Percentiles rank a stretch among this genome's conserved stretches.
These are phyloP conservation scores for Andrena praecox DNA, from an alignment of 2,888 invertebrate genomes.

Conservation along the genomic window DNA sequence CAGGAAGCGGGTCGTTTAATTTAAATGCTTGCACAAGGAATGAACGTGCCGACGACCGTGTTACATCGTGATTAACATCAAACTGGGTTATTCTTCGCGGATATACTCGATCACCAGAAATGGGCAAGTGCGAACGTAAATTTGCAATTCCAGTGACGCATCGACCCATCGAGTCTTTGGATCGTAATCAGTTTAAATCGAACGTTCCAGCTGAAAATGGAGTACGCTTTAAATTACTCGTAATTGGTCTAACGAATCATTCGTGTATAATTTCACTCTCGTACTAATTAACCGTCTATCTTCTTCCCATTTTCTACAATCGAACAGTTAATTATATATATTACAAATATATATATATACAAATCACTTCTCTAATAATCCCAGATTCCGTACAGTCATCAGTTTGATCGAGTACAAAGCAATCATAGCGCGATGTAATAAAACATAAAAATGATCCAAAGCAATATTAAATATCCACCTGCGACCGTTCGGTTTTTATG, in stretches of 20 bases:
- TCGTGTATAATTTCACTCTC: no score
- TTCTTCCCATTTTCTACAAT: no score
- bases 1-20: constrained; percentile 48
- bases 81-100: constrained; percentile 25
- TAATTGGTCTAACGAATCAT: no score
- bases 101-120: constrained; percentile 25
- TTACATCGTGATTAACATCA: constrained; percentile 39
- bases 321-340: no score
- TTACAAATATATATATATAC: no score
- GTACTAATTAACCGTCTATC: no score
- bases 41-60: constrained; percentile 34
- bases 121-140: neutral
- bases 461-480: neutral
- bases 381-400: no score
- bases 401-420: no score
- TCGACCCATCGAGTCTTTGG: neutral
- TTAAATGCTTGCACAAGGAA: constrained; percentile 42
- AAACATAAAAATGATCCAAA: neutral
- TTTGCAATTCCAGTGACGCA: neutral
- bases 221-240: no score
- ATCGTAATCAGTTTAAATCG: neutral
- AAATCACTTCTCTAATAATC: no score
- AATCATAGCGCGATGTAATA: no score
- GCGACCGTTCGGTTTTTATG: neutral
- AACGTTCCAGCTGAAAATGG: no score